These are phyloP conservation scores for Dilophus febrilis DNA, from an alignment of 2,888 invertebrate genomes.

Conservation along the genomic window DNA sequence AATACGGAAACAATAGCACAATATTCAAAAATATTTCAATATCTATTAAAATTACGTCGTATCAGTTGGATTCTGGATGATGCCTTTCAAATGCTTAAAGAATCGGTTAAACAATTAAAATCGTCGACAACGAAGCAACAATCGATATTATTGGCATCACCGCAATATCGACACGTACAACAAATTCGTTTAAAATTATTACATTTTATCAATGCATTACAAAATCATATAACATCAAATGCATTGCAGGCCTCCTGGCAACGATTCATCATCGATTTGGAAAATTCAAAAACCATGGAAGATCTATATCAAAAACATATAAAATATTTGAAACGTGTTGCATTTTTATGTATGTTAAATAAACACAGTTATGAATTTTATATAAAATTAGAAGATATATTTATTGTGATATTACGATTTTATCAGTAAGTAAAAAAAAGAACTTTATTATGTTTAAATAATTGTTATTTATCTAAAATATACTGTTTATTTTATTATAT, in stretches of 20 bases:
- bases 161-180: slow-evolving; percentile 54
- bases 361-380: slow-evolving; percentile 49
- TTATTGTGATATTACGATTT: slow-evolving; percentile 47
- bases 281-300: slow-evolving; percentile 47
- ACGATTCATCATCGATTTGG: slow-evolving; percentile 49
- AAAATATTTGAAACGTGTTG: slow-evolving; percentile 53
- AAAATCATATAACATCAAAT: slow-evolving; percentile 61
- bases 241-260: slow-evolving; percentile 60
- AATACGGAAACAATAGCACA: slow-evolving; percentile 50
- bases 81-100: slow-evolving; percentile 47
- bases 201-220: slow-evolving; percentile 54
- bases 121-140: slow-evolving; percentile 25
- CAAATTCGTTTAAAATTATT: slow-evolving; percentile 57
- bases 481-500: background rate
- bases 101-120: slow-evolving; percentile 35
- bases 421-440: slow-evolving; percentile 4
- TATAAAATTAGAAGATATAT: slow-evolving; percentile 51
- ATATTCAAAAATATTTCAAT: slow-evolving; percentile 59
- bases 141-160: slow-evolving; percentile 33
- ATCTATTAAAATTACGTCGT: slow-evolving; percentile 54
- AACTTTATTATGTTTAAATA: too few species aligned
- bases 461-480: too few species aligned
- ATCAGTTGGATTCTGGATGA: slow-evolving; percentile 60
- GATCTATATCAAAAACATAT: slow-evolving; percentile 56
- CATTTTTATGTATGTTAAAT: slow-evolving; percentile 58